A percentile compares a stretch with the other conserved stretches of the same genome.
Conservation (phyloP, 2,797 vertebrate genomes). For the Rhinoraja longicauda region DNA sequence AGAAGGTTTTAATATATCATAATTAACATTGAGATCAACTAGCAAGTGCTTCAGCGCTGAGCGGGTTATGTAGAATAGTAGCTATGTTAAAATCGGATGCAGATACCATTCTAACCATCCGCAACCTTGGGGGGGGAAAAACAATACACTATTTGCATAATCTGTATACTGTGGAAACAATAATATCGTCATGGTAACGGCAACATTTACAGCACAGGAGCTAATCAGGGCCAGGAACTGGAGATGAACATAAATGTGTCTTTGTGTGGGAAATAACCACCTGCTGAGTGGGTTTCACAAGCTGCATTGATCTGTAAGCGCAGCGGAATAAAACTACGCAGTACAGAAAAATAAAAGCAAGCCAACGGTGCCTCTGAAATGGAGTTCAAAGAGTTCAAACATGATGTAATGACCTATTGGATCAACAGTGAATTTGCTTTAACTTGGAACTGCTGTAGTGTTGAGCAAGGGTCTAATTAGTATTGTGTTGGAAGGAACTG, state of each 20-base stretch:
- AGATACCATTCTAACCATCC: not conserved
- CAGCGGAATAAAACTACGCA: not conserved
- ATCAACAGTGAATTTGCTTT: not conserved
- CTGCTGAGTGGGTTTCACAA: not conserved
- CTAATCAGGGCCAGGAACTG: not conserved
- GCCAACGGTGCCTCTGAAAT: not conserved
- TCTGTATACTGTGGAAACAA: conserved; percentile 1
- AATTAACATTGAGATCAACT: not conserved
- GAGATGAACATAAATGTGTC: not conserved
- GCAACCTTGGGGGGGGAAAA: not conserved
- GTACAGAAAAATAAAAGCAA: not conserved
- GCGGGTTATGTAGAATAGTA: not conserved
- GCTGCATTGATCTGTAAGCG: not conserved
- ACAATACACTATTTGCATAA: not conserved
- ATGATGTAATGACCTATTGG: not conserved
- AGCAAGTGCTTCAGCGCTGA: not conserved
- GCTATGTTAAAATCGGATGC: not conserved
- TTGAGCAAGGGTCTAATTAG: not conserved
- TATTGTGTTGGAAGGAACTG: not conserved
- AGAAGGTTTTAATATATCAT: not conserved
- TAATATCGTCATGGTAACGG: not conserved
- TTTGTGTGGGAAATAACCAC: not conserved
- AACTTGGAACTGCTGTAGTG: not conserved
- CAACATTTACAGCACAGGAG: not conserved
- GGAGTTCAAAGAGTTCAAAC: not conserved